phyloP scores from a whole-genome alignment of 2,113 vertebrate species.

The Actenoides lindsayi region DNA sequence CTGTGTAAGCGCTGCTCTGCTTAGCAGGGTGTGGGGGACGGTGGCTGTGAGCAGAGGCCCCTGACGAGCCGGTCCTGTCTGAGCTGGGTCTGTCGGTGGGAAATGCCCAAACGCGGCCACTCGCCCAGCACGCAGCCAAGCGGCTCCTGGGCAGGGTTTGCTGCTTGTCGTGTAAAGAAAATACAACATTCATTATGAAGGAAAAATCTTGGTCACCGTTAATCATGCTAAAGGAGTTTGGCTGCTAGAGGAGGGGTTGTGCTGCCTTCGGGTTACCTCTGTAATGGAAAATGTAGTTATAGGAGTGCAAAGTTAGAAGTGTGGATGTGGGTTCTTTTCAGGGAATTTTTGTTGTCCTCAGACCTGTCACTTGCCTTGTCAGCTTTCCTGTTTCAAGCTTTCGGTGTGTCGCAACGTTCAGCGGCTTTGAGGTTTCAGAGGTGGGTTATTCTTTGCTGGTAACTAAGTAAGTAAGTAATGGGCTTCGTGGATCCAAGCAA shows the following conservation, averaged over 20 bases:
- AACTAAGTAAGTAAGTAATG: background rate
- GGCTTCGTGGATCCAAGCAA: background rate
- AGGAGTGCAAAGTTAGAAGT: background rate
- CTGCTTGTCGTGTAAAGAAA: background rate
- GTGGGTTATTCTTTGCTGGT: background rate
- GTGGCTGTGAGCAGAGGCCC: background rate
- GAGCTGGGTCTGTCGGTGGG: background rate
- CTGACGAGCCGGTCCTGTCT: background rate
- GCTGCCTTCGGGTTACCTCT: background rate
- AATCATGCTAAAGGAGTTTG: background rate
- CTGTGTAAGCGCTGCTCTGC: background rate
- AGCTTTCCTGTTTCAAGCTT: background rate
- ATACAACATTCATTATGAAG: background rate
- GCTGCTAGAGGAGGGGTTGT: background rate
- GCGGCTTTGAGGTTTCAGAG: background rate
- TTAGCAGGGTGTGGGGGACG: background rate
- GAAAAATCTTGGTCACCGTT: background rate
- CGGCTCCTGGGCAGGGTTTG: accelerated
- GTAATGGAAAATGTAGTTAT: background rate
- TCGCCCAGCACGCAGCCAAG: accelerated
- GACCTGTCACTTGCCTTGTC: background rate
- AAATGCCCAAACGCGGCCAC: accelerated
- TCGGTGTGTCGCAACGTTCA: background rate
- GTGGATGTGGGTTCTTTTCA: background rate
- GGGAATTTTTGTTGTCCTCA: background rate